These are phyloP conservation scores for Bombus pascuorum DNA, from an alignment of 1,140 invertebrate species.

Conservation along the genomic window DNA sequence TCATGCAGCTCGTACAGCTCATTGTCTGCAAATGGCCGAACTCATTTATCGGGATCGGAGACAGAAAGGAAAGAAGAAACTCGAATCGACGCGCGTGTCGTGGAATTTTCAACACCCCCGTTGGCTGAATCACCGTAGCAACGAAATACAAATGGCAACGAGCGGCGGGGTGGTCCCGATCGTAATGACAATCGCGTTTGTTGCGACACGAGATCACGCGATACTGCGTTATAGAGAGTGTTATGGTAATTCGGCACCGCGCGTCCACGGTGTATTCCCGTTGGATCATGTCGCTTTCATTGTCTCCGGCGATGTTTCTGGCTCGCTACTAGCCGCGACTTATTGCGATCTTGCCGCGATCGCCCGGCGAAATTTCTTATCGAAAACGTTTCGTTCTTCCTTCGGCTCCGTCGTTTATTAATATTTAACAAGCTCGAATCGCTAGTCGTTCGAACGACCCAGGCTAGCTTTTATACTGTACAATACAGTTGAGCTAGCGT, in stretches of 20 bases:
- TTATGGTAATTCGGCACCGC: slow-evolving; percentile 54
- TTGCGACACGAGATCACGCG: slow-evolving; percentile 51
- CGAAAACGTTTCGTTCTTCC: not conserved
- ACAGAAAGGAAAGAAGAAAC: not conserved
- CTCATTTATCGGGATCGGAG: slow-evolving; percentile 14
- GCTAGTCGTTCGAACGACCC: not conserved
- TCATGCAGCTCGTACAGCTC: not conserved
- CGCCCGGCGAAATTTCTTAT: slow-evolving; percentile 17
- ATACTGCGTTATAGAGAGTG: slow-evolving; percentile 44
- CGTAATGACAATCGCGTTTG: slow-evolving; percentile 41
- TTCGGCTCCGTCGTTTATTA: slow-evolving; percentile 1
- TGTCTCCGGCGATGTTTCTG: slow-evolving; percentile 37
- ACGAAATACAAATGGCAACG: slow-evolving; percentile 33
- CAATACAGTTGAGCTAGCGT: not conserved
- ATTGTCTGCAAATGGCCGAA: slow-evolving; percentile 27
- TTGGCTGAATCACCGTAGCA: not conserved
- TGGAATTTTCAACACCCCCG: slow-evolving; percentile 12
- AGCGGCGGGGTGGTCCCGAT: no score
- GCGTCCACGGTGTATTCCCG: not conserved
- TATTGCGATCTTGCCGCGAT: not conserved
- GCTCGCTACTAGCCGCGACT: slow-evolving; percentile 22
- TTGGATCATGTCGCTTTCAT: slow-evolving; percentile 43
- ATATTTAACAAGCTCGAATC: slow-evolving; percentile 38
- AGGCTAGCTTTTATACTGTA: not conserved
- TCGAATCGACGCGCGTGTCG: not conserved